Conservation (phyloP, 2,888 invertebrate species). For the Microctonus hyperodae region DNA sequence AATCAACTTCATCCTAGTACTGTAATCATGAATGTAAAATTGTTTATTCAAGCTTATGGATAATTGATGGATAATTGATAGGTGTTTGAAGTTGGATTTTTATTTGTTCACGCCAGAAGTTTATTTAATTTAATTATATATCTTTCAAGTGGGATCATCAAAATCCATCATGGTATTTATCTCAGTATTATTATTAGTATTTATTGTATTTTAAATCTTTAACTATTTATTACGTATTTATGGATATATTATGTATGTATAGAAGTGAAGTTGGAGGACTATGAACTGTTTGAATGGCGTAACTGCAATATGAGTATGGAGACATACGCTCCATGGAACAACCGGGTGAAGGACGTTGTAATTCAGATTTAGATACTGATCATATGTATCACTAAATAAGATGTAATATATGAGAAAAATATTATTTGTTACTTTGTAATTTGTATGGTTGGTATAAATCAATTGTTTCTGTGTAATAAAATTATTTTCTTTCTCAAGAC, state of each 20-base stretch:
- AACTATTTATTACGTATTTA: background rate
- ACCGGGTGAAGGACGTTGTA: constrained; percentile 47
- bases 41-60: no score
- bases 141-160: no score
- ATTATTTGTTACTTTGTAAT: no score
- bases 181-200: no score
- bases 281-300: constrained; percentile 8
- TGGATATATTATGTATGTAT: background rate
- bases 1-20: background rate
- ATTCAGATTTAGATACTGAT: constrained; percentile 26
- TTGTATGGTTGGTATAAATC: no score
- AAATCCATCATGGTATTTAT: no score
- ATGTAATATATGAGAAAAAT: background rate
- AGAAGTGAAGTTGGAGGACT: background rate
- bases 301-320: background rate
- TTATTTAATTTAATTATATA: no score
- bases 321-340: constrained; percentile 28
- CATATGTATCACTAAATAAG: constrained; percentile 23
- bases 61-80: no score
- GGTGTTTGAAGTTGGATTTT: no score
- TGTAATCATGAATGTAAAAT: background rate
- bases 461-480: no score
- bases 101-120: no score
- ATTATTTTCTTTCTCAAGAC: no score
- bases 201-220: background rate